Evolutionary conservation across 2,888 invertebrate species (phyloP), one percentile per base, ranked within the genome.

Genomic region (Meiosimyza decipiens): DNA sequence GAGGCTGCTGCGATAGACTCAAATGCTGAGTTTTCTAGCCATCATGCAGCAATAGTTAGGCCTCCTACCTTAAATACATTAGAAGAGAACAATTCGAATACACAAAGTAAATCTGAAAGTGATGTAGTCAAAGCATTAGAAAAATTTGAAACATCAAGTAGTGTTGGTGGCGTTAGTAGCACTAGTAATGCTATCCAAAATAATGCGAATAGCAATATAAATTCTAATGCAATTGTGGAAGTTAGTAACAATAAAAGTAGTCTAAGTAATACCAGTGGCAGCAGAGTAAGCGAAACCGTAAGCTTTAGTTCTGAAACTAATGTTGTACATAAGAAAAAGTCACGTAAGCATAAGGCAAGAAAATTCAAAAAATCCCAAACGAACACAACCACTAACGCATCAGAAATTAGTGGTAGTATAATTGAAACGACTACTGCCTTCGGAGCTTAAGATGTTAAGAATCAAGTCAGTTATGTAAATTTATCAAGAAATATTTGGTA

Each of bases 291-390:
- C 62, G 82, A 84, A 76, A 64, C 73, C 54, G 80, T 85, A 69
- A 86, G 84, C 77, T 84, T 80, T 76, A 85, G 86, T 77, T 83
- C 82, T 16, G 85, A 87, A 74, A 83, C 81, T 65, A 82, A 81
- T 76, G 83, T 84, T 70, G 83, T 85, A 73, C 82, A 80, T 49
- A 81, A 80, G 67, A 85, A 82, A 75, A 81, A 82, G 73, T 69
- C 80, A 57, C 77, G 77, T 71, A 80, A 77, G 22, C 76, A 78
- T 49, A 73, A 69, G 18, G 15, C 70, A 47, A 73, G 62, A 54
- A 69, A 70, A 28, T 65, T 33, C 13, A 75, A 59, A 33, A 73
- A 79, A 47, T 73, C 62, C 60, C 76, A 76, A 40, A 62, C 60
- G 60, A 47, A 13, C 7, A 49, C 16, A 60, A 6, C 28, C 15